These are phyloP conservation scores for Sminthopsis crassicaudata DNA, from an alignment of 2,113 vertebrate species.

Conservation along the genomic window DNA sequence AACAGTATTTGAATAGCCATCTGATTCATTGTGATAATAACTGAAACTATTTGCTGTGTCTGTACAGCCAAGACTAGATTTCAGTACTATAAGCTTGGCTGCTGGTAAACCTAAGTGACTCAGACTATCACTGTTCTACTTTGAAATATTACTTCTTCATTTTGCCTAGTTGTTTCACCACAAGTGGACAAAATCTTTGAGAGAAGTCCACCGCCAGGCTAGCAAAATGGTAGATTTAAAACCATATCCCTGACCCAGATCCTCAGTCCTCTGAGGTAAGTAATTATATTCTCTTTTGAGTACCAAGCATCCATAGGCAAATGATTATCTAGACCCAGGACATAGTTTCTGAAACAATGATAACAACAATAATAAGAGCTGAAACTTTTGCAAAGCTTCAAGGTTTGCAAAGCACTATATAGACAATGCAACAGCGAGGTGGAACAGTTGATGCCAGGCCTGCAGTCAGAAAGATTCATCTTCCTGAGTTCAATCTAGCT, in stretches of 20 bases:
- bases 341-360: not conserved
- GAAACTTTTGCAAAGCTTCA: not conserved
- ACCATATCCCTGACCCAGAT: not conserved
- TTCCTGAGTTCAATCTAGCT: not conserved
- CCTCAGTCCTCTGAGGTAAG: not conserved
- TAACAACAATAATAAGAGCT: not conserved
- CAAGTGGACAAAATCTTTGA: not conserved
- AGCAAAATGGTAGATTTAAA: not conserved
- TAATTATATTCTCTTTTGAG: not conserved
- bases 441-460: not conserved
- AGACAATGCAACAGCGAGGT: not conserved
- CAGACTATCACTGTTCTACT: not conserved
- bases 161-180: not conserved
- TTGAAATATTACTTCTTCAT: not conserved
- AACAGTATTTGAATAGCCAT: not conserved
- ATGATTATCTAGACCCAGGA: not conserved
- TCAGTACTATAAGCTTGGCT: slow-evolving; percentile 4
- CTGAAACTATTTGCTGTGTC: not conserved
- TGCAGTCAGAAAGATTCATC: not conserved
- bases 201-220: not conserved
- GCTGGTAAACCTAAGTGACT: not conserved
- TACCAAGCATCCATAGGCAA: too few species aligned
- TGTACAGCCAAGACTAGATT: not conserved
- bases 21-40: not conserved
- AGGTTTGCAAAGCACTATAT: not conserved